These are phyloP conservation scores for Phocoena sinus DNA, from an alignment of 2,113 vertebrate genomes.

Conservation along the genomic window DNA sequence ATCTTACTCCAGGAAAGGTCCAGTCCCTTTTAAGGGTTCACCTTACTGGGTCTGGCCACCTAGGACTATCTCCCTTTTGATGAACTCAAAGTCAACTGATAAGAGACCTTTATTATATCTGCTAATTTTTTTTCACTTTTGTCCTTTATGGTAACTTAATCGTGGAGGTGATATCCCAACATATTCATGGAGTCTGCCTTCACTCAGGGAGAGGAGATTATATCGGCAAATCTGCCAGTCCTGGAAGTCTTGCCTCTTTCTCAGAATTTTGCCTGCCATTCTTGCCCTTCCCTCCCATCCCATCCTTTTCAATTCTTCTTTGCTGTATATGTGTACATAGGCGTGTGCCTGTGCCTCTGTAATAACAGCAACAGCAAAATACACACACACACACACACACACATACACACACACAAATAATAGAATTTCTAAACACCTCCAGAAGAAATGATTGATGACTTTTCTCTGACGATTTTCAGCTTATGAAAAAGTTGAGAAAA, in stretches of 20 bases:
- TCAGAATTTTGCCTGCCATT: background rate
- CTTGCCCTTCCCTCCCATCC: background rate
- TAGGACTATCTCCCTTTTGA: background rate
- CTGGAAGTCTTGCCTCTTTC: background rate
- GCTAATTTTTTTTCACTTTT: background rate
- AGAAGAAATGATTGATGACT: background rate
- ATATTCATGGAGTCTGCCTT: background rate
- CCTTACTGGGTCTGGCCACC: background rate
- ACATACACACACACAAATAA: background rate
- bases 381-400: background rate
- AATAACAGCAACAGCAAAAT: background rate
- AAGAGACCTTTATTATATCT: background rate
- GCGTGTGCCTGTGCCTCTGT: background rate
- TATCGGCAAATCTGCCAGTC: rapidly evolving
- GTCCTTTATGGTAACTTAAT: background rate
- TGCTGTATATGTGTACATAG: rapidly evolving
- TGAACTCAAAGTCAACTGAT: background rate
- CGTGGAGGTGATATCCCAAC: background rate
- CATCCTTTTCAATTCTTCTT: background rate
- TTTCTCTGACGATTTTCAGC: background rate
- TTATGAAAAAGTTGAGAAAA: background rate
- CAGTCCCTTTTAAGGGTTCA: background rate
- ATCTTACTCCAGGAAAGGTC: background rate
- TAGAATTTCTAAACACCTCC: background rate
- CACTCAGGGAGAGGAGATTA: background rate